Evolutionary conservation across 2,113 vertebrate species (phyloP), one percentile per base, ranked within the genome.

Genomic region (Pipra filicauda): DNA sequence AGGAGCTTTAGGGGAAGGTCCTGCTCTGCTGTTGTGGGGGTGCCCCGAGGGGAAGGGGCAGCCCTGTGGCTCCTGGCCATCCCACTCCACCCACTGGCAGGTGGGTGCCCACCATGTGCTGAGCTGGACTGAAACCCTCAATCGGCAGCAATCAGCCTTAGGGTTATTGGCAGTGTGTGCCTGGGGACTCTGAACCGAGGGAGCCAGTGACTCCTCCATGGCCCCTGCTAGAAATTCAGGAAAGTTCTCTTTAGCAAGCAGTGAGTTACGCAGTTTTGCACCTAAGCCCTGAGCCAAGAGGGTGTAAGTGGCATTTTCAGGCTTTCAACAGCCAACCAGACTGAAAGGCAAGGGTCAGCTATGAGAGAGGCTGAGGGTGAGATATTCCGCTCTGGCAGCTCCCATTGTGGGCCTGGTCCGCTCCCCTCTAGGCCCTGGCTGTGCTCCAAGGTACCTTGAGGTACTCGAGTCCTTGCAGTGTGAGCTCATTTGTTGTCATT

Each of bases 401-500:
- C 31, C 59, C 1, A 0, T 5, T 51, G 55, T 2, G 3, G 35
- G 35, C 66, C 71, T 0, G 1, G 15, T 58, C 51, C 1, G 2
- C 44, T 88, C 39, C 52, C 74, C 49, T 70, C 72, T 3, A 1
- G 51, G 19, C 44, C 16, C 80, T 92, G 92, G 92, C 76, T 87
- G 16, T 10, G 69, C 44, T 92, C 80, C 21, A 23, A 87, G 80
- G 89, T 64, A 92, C 89, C 86, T 74, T 92, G 83, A 91, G 65
- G 80, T 86, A 72, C 80, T 72, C 5, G 2, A 65, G 48, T 51
- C 89, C 61, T 80, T 83, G 69, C 23, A 69, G 51, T 1, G 3
- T 96, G 94, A 96, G 86, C 73, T 92, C 83, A 96, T 91, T 89
- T 96, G 88, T 93, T 96, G 86, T 91, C 76, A 70, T 96, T 94